These are phyloP conservation scores for Lasaia peninsularis DNA, from an alignment of 1,140 invertebrate species.

Conservation along the genomic window DNA sequence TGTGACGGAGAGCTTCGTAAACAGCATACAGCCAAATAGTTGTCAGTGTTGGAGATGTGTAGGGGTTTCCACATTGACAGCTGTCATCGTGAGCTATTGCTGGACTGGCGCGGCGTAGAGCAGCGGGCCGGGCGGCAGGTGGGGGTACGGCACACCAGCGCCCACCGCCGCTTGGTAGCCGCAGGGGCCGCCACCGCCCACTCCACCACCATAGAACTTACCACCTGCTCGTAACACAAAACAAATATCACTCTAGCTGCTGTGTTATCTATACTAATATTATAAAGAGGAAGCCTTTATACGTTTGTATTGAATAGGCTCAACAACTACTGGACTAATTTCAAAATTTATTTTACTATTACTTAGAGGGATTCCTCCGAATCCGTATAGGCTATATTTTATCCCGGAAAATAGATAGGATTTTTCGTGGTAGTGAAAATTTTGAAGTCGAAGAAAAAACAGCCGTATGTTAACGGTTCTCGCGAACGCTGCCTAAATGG, in stretches of 20 bases:
- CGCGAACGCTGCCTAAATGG: no score
- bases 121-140: slow-evolving; percentile 66
- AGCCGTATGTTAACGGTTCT: no score
- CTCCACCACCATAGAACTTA: slow-evolving; percentile 70
- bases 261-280: no score
- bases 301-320: no score
- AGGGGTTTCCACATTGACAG: background rate
- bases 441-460: no score
- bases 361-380: no score
- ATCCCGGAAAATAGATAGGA: no score
- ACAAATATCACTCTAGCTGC: background rate
- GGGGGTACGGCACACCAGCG: slow-evolving; percentile 61
- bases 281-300: no score
- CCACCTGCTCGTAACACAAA: slow-evolving; percentile 34
- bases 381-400: no score
- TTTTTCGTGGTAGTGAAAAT: no score
- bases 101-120: slow-evolving; percentile 73
- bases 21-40: slow-evolving; percentile 11
- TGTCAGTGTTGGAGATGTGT: background rate
- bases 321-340: no score
- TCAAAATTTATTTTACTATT: no score
- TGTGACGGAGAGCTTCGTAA: background rate
- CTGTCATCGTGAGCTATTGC: slow-evolving; percentile 47
- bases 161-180: slow-evolving; percentile 71
- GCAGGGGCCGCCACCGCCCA: slow-evolving; percentile 69